These are phyloP conservation scores for Siniperca scherzeri DNA, from an alignment of 2,797 vertebrate species.

Conservation along the genomic window DNA sequence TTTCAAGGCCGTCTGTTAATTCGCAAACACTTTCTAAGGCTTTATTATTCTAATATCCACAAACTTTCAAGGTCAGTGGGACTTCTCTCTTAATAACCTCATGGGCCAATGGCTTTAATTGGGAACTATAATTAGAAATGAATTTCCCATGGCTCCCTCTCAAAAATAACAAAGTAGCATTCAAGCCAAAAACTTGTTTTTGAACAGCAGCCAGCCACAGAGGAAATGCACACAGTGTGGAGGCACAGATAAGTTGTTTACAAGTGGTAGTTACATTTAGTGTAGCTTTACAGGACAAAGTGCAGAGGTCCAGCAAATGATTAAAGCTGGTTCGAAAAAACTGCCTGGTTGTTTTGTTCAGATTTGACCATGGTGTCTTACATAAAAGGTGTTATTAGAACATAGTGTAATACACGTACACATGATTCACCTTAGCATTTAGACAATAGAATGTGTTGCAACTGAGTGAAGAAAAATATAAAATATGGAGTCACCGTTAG, in stretches of 20 bases:
- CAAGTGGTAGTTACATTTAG: neutral
- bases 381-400: neutral
- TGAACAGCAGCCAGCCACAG: constrained; percentile 8
- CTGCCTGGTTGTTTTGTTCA: neutral
- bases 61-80: constrained; percentile 72
- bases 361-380: neutral
- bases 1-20: constrained; percentile 47
- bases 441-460: neutral
- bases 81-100: constrained; percentile 61
- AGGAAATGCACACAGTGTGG: constrained; percentile 5
- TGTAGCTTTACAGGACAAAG: constrained; percentile 69
- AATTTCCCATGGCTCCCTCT: constrained; percentile 51
- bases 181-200: constrained; percentile 12
- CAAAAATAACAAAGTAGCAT: constrained; percentile 4
- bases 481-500: neutral
- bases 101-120: constrained; percentile 69
- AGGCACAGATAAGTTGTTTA: constrained; percentile 15
- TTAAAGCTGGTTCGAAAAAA: constrained; percentile 46
- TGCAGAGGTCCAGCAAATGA: constrained; percentile 73
- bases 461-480: neutral
- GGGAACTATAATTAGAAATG: constrained; percentile 67
- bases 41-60: constrained; percentile 43
- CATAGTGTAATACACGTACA: neutral
- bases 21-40: constrained; percentile 38
- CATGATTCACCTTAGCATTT: neutral